Conservation (phyloP, 2,797 vertebrate species). For the Cryptoprocta ferox region DNA sequence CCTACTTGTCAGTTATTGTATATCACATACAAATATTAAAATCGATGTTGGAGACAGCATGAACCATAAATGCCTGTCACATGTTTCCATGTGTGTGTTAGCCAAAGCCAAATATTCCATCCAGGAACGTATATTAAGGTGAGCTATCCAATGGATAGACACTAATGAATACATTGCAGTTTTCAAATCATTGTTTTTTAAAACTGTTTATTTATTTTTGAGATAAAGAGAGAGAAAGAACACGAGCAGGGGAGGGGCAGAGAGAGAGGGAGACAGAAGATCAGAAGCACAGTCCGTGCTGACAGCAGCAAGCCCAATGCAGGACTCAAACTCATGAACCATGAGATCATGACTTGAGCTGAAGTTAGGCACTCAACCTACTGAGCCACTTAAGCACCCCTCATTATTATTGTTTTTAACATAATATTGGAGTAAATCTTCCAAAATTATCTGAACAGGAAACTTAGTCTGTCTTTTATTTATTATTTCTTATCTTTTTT, state of each 20-base stretch:
- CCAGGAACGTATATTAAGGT: background rate
- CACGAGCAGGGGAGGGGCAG: too few relatives aligned
- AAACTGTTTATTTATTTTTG: too few relatives aligned
- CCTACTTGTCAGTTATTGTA: background rate
- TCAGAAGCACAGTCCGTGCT: too few relatives aligned
- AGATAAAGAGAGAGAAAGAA: too few relatives aligned
- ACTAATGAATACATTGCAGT: background rate
- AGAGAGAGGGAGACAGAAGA: too few relatives aligned
- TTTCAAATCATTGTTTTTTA: background rate
- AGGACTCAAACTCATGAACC: too few relatives aligned
- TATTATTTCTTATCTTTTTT: background rate
- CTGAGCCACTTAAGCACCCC: too few relatives aligned
- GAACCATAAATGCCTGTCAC: background rate
- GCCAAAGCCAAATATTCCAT: background rate
- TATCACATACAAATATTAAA: background rate
- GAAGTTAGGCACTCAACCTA: too few relatives aligned
- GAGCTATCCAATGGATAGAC: background rate
- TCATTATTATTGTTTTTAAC: background rate
- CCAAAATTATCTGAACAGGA: background rate
- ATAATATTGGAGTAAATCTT: background rate
- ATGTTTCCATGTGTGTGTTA: background rate
- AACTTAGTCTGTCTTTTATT: background rate
- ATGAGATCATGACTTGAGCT: too few relatives aligned
- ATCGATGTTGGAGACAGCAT: background rate
- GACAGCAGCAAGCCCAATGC: too few relatives aligned